Evolutionary conservation across 2,797 vertebrate species (phyloP).

Genomic region (Pelochelys cantorii): DNA sequence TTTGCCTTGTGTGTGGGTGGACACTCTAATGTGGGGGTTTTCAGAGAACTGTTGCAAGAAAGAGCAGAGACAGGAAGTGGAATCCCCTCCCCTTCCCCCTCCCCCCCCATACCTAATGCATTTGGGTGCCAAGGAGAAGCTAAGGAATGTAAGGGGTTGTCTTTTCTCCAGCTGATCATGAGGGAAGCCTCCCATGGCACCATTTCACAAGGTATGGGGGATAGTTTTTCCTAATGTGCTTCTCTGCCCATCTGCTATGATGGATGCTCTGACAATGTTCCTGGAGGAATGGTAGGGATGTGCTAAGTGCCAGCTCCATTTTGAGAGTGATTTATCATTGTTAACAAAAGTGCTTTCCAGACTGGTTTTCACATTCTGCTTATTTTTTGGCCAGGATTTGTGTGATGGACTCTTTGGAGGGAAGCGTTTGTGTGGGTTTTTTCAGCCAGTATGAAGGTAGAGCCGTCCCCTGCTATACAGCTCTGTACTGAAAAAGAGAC

Average conservation of each 20-base stretch:
- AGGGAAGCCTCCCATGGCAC: background rate
- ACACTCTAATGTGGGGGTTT: no score
- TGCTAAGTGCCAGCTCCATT: background rate
- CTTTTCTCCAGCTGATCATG: background rate
- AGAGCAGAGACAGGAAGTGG: background rate
- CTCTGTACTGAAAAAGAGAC: background rate
- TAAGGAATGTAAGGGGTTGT: background rate
- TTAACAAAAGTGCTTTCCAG: background rate
- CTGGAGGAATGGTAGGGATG: background rate
- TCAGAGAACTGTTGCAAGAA: background rate
- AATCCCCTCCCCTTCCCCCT: background rate
- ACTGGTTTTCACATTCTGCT: background rate
- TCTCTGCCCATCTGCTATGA: background rate
- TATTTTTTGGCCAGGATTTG: background rate
- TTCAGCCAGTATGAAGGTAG: background rate
- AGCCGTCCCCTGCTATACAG: background rate
- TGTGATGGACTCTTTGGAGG: background rate
- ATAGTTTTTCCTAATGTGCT: background rate
- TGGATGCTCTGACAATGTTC: background rate
- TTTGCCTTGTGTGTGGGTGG: no score
- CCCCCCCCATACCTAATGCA: background rate
- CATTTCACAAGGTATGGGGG: background rate
- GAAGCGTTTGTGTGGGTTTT: rapidly evolving
- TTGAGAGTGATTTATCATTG: background rate
- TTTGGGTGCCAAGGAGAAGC: background rate